These are phyloP conservation scores for Camponotus pennsylvanicus DNA, from an alignment of 1,140 invertebrate species.

Conservation along the genomic window DNA sequence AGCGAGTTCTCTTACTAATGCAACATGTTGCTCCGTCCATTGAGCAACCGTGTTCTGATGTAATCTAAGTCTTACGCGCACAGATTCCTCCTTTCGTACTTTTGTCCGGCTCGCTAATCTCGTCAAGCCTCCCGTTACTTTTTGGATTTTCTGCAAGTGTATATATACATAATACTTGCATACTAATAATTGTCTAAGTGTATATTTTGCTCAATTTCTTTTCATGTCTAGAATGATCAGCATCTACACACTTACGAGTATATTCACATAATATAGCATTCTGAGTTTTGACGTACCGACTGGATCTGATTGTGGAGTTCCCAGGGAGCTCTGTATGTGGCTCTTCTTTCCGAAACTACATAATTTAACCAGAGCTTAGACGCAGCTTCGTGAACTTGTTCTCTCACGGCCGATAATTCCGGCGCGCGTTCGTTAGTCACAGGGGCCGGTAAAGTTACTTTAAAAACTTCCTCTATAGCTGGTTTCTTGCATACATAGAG, in stretches of 20 bases:
- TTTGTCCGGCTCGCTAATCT: slow-evolving; percentile 95
- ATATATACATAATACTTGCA: not conserved
- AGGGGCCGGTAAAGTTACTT: slow-evolving; percentile 92
- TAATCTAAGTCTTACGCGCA: slow-evolving; percentile 84
- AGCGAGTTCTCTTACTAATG: slow-evolving; percentile 90
- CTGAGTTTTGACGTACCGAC: slow-evolving; percentile 87
- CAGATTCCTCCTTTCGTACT: slow-evolving; percentile 90
- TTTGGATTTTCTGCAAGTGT: slow-evolving; percentile 92
- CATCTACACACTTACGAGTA: slow-evolving; percentile 7
- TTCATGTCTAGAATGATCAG: slow-evolving; percentile 21
- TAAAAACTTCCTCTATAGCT: slow-evolving; percentile 97
- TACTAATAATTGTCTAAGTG: not conserved
- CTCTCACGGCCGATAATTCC: slow-evolving; percentile 92
- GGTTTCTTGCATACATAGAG: slow-evolving; percentile 98
- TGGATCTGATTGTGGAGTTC: slow-evolving; percentile 98
- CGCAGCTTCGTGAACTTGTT: slow-evolving; percentile 94
- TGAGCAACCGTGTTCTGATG: slow-evolving; percentile 86
- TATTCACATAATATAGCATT: not conserved
- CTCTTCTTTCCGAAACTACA: slow-evolving; percentile 95
- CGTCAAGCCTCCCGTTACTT: slow-evolving; percentile 96
- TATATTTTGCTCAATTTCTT: not conserved
- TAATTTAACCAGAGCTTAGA: slow-evolving; percentile 96
- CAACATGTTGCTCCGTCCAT: slow-evolving; percentile 88
- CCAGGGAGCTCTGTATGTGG: slow-evolving; percentile 94
- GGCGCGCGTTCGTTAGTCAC: slow-evolving; percentile 92